Base-by-base conservation (phyloP, 1,140 invertebrate species). In the Dendrolimus kikuchii region DNA sequence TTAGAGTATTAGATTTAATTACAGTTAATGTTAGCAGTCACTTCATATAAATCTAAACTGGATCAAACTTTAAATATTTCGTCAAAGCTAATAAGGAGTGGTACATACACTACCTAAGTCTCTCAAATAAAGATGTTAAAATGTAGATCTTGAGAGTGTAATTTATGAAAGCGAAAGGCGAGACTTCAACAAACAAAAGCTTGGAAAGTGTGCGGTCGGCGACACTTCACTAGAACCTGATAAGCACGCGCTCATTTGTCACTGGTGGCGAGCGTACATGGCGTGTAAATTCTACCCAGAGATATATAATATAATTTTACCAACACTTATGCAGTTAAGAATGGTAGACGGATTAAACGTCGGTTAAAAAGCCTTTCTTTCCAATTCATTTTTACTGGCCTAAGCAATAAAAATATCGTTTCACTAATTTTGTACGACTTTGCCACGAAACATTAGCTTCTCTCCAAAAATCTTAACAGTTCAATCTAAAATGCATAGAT, bases 211-310 rank as follows among this genome's bases (percentile, higher is more conserved):
- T 59, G 64, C 64, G 62, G 56, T 53, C 64, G 60, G 58, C 68
- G 63, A 71, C 65, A 68, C 53, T 57, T 58, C 38, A 23, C 42
- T 41, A 36, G 50, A 59, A 61, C 60, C 46, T 64, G 81, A 82
- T 84, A 84, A 84, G 71, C 68, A 54, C 61, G 58, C 76, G 60
- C 73, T 80, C 81, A 81, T 84, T 84, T 84, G 81, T 84, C 81
- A 81, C 78, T 63, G 63, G 59, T 53, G 71, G 64, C 70, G 67
- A 68, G 66, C 70, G 69, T 61, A 64, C 52, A 67, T 66, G 71
- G 66, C 78, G 74, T 81, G 81, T 81, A 79, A 75, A 84, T 84
- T 84, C 81, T 67, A 71, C 62, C 67, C 65, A 66, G 62, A 57
- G 60, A 52, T 56, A 74, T 76, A 81, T 81, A 80, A 79, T 76